Evolutionary conservation across 2,888 invertebrate species (phyloP).

Genomic region (Conistra vaccinii): DNA sequence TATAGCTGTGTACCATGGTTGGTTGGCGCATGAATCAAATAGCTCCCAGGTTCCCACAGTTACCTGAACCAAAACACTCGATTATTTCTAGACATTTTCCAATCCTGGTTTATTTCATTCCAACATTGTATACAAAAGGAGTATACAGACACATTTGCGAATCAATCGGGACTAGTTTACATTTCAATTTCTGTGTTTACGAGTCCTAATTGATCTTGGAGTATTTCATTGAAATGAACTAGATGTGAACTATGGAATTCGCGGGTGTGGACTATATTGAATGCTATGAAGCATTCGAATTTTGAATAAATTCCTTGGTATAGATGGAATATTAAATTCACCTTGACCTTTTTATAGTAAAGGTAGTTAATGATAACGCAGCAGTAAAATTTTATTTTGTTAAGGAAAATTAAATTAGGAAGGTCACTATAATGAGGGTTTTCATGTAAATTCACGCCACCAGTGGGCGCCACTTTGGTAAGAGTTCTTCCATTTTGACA

Average conservation of each 20-base stretch:
- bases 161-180: slow-evolving; percentile 62
- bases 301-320: background rate
- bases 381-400: background rate
- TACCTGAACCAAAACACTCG: slow-evolving; percentile 27
- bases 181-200: slow-evolving; percentile 66
- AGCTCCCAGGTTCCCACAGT: slow-evolving; percentile 1
- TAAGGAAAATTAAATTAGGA: background rate
- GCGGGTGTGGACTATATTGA: slow-evolving; percentile 11
- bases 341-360: background rate
- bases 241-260: slow-evolving; percentile 33
- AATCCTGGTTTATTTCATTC: slow-evolving; percentile 59
- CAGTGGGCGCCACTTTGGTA: no score
- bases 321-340: background rate
- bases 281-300: slow-evolving; percentile 5
- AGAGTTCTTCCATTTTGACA: no score
- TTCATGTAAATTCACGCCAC: no score
- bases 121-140: slow-evolving; percentile 57
- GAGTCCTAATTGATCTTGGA: slow-evolving; percentile 63
- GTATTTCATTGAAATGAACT: slow-evolving; percentile 60
- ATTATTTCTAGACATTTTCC: slow-evolving; percentile 51
- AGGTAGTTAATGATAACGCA: background rate
- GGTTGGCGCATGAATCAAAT: background rate
- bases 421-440: background rate
- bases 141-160: slow-evolving; percentile 54
- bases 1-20: background rate